phyloP scores from a whole-genome alignment of 2,113 vertebrate species.

The Himantopus leucocephalus region DNA sequence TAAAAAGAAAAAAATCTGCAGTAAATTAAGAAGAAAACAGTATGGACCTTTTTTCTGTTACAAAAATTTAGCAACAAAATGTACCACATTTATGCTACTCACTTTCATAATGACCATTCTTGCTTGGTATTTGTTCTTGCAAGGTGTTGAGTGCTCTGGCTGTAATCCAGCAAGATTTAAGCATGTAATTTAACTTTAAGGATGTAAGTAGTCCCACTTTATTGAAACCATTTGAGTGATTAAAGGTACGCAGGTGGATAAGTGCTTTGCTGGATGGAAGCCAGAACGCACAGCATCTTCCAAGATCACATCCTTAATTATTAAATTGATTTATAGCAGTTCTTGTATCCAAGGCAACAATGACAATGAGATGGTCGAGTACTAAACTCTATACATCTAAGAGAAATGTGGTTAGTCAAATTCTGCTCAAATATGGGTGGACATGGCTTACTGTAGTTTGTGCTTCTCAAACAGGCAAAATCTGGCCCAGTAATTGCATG shows the following conservation, averaged over 20 bases:
- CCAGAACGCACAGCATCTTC: background rate
- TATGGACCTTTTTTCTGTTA: background rate
- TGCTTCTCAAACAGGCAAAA: background rate
- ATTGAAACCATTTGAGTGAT: background rate
- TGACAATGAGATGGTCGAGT: background rate
- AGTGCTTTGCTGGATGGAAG: slow-evolving; percentile 29
- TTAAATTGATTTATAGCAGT: background rate
- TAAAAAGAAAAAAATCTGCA: background rate
- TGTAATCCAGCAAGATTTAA: background rate
- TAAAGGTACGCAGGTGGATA: background rate
- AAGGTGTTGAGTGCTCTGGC: background rate
- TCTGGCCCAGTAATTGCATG: background rate
- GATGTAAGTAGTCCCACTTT: background rate
- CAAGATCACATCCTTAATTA: slow-evolving; percentile 5
- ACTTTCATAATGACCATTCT: background rate
- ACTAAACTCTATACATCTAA: background rate
- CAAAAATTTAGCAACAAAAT: background rate
- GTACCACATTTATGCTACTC: background rate
- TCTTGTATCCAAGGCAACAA: slow-evolving; percentile 38
- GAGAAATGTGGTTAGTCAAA: background rate
- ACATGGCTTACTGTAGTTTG: background rate
- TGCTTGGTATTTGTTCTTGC: background rate
- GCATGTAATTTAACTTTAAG: background rate
- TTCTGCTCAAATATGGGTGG: background rate
- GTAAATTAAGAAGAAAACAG: background rate